Conservation (phyloP, 2,888 invertebrate species). For the Plebejus anna region DNA sequence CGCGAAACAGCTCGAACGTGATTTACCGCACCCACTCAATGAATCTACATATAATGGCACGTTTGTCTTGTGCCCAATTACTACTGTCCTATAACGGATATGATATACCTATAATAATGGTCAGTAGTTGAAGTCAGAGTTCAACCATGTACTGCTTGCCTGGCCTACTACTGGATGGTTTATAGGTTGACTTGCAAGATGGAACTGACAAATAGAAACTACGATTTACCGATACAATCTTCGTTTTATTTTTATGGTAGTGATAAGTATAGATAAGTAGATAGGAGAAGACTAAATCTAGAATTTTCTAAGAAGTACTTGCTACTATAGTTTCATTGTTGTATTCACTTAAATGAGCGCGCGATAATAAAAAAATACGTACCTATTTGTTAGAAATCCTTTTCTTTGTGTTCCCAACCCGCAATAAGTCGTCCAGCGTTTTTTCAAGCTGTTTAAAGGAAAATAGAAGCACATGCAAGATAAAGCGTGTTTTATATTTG, state of each 20-base stretch:
- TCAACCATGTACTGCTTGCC: background rate
- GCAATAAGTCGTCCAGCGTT: slow-evolving; percentile 4
- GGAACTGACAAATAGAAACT: background rate
- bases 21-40: slow-evolving; percentile 23
- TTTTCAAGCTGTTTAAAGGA: slow-evolving; percentile 13
- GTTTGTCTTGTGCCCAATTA: slow-evolving; percentile 17
- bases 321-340: background rate
- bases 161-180: no score
- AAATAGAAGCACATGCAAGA: slow-evolving; percentile 11
- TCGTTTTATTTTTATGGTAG: background rate
- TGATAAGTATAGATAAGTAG: background rate
- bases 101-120: background rate
- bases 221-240: background rate
- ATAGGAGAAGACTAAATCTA: background rate
- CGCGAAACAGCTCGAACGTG: slow-evolving; percentile 26
- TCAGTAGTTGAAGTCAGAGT: background rate
- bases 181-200: background rate
- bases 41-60: slow-evolving; percentile 27
- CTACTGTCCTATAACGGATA: background rate
- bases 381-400: background rate
- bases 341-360: background rate
- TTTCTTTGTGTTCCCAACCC: background rate
- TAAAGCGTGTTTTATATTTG: slow-evolving; percentile 19
- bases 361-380: background rate
- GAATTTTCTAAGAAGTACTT: background rate